A percentile compares a stretch with the other conserved stretches of the same genome.
These are phyloP conservation scores for Eupsilia transversa DNA, from an alignment of 2,888 invertebrate genomes.

Conservation along the genomic window DNA sequence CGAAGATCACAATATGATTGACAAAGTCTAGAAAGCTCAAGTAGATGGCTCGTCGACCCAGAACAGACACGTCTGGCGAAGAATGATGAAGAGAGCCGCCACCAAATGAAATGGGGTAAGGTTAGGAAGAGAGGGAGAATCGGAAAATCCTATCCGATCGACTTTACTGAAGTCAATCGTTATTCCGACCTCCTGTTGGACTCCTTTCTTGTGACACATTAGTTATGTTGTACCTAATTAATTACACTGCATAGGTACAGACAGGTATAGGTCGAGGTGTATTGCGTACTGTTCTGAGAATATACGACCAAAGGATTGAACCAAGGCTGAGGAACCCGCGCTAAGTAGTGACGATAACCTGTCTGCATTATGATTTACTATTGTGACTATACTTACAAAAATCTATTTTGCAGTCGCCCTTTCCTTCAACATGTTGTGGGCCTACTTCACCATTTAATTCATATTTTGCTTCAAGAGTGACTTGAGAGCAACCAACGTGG, in stretches of 20 bases:
- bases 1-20: neutral
- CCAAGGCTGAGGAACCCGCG: neutral
- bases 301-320: neutral
- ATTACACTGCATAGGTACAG: neutral
- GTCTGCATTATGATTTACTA: neutral
- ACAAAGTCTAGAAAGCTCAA: neutral
- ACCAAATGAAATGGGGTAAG: neutral
- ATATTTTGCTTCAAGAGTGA: slow-evolving; percentile 64
- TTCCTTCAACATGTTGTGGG: slow-evolving; percentile 66
- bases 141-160: neutral
- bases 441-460: slow-evolving; percentile 66
- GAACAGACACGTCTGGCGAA: neutral
- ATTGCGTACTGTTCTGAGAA: neutral
- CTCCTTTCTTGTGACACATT: neutral
- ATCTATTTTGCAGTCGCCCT: slow-evolving; percentile 63
- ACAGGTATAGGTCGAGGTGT: neutral
- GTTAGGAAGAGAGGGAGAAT: neutral
- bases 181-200: neutral
- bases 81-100: neutral
- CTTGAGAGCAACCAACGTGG: slow-evolving; percentile 54
- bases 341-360: neutral
- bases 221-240: neutral
- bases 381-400: slow-evolving; percentile 60
- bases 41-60: too few relatives aligned
- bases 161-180: neutral